Base-by-base conservation (phyloP, 2,797 vertebrate genomes). In the Tragelaphus oryx region DNA sequence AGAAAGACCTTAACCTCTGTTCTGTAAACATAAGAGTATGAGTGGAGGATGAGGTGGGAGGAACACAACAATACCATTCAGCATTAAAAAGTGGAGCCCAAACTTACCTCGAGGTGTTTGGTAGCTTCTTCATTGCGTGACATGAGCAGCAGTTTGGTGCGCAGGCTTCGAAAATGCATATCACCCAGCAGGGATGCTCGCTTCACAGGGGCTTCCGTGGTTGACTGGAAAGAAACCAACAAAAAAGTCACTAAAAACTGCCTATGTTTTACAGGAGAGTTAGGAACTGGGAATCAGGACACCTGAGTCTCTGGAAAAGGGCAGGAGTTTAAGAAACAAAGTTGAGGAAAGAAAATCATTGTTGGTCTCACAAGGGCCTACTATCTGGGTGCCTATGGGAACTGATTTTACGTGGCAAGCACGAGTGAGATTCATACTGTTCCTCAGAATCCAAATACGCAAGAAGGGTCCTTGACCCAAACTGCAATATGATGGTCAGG, bases 91-190 rank as follows among this genome's bases (percentile, higher is more conserved):
- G 8, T 14, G 13, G 22, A 91, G n/a, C 54, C 59, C 54, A 78
- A 87, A 59, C 84, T 97, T 97, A 99, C 99, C 99, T 99, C 99
- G 94, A 99, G 96, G 93, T 99, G 99, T 97, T 99, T 99, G 93
- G 99, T 99, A 96, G 99, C 99, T 97, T 99, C 99, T 97, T 99
- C 99, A 12, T 99, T 99, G 33, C 99, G 99, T 75, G 99, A 99
- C 99, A 99, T 99, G 20, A 99, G 98, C 97, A 99, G 98, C 10
- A 99, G 98, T 95, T 99, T 99, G 95, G 99, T 99, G 11, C 99
- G 99, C 96, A 99, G 99, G 97, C 99, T 99, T 95, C 99, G 99
- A 91, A 99, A 99, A 96, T 99, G 99, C 99, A 99, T 99, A 98
- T 99, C 99, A 41, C 99, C 99, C 97, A 99, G 98, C 52, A 99